phyloP scores from a whole-genome alignment of 2,888 invertebrate genomes.

The Epinotia nisella region DNA sequence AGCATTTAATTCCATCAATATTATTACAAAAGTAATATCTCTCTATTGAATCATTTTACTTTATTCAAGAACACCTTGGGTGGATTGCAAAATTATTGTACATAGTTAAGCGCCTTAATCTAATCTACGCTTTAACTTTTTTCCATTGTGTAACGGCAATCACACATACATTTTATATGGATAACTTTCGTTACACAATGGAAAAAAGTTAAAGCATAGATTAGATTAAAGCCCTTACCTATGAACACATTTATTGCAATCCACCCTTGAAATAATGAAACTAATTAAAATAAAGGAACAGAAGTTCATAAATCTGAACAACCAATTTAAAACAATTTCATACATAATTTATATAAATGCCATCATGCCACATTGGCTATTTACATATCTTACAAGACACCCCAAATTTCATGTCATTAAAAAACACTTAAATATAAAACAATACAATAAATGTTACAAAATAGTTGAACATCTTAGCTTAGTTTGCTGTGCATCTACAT shows the following conservation, averaged over 20 bases:
- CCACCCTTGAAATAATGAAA: background rate
- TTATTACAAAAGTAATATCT: background rate
- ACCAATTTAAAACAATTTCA: constrained; percentile 9
- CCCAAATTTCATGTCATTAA: constrained; percentile 22
- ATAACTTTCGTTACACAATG: no score
- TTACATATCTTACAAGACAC: background rate
- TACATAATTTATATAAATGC: constrained; percentile 28
- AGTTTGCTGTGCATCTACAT: constrained; percentile 19
- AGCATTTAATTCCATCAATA: background rate
- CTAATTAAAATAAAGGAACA: constrained; percentile 10
- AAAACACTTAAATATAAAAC: constrained; percentile 25
- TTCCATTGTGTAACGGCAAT: no score
- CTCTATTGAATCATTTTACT: background rate
- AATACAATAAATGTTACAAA: constrained; percentile 27
- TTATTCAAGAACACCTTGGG: no score
- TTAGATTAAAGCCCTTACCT: no score
- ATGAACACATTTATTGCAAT: no score
- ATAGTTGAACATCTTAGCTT: constrained; percentile 29
- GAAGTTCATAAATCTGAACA: constrained; percentile 2
- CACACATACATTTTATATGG: no score
- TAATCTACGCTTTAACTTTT: no score
- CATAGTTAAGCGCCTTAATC: no score
- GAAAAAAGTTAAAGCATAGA: no score
- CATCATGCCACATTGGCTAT: constrained; percentile 1
- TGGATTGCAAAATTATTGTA: no score